These are phyloP conservation scores for Caenorhabditis latens DNA, from an alignment of 1,140 invertebrate species.

Conservation along the genomic window DNA sequence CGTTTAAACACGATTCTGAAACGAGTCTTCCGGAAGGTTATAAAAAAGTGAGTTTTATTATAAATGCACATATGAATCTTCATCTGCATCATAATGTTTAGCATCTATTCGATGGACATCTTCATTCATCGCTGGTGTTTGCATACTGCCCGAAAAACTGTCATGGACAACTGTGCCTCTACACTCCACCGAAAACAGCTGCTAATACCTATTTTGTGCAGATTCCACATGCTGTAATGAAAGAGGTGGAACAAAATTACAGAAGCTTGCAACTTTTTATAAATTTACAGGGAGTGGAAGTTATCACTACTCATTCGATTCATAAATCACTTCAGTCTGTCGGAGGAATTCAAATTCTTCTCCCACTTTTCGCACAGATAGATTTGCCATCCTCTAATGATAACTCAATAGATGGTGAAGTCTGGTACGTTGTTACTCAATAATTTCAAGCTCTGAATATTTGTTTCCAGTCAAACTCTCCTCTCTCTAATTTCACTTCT, in stretches of 20 bases:
- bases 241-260: slow-evolving; percentile 82
- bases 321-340: slow-evolving; percentile 98
- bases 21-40: slow-evolving; percentile 76
- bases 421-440: slow-evolving; percentile 78
- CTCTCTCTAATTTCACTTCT: slow-evolving; percentile 96
- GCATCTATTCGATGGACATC: slow-evolving; percentile 97
- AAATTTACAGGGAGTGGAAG: slow-evolving; percentile 90
- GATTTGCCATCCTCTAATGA: slow-evolving; percentile 84
- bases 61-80: not conserved
- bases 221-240: slow-evolving; percentile 97
- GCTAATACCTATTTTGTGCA: slow-evolving; percentile 95
- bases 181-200: slow-evolving; percentile 92
- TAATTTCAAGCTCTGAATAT: slow-evolving; percentile 79
- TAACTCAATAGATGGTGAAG: slow-evolving; percentile 78
- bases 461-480: slow-evolving; percentile 89
- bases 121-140: slow-evolving; percentile 95
- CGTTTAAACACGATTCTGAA: slow-evolving; percentile 77
- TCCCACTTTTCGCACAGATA: slow-evolving; percentile 96
- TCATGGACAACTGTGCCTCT: slow-evolving; percentile 96
- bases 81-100: slow-evolving; percentile 79
- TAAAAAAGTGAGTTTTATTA: slow-evolving; percentile 68
- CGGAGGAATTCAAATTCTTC: slow-evolving; percentile 97
- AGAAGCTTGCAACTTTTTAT: not conserved
- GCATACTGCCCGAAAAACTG: slow-evolving; percentile 99
- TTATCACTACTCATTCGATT: slow-evolving; percentile 98